Evolutionary conservation across 2,113 vertebrate species (phyloP).

Genomic region (Aphyosemion australe): DNA sequence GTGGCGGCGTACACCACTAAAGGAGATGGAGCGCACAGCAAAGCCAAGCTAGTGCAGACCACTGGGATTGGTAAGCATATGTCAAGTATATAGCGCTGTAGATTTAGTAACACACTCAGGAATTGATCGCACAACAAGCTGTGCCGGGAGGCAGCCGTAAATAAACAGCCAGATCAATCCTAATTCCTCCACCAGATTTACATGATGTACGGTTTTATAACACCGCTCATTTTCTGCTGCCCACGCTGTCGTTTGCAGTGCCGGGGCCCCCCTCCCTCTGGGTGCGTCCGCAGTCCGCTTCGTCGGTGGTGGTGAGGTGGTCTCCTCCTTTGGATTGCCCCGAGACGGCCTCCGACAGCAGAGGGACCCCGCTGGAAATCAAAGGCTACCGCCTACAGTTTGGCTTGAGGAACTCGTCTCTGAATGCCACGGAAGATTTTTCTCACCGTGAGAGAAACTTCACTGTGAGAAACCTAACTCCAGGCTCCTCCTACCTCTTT

Average conservation of each 20-base stretch:
- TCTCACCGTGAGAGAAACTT: constrained; percentile 80
- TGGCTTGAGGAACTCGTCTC: constrained; percentile 82
- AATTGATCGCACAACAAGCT: constrained; percentile 54
- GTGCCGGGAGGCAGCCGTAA: constrained; percentile 36
- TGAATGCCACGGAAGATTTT: constrained; percentile 84
- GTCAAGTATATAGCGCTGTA: constrained; percentile 44
- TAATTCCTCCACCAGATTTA: constrained; percentile 45
- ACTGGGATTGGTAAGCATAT: constrained; percentile 85
- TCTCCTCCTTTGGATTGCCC: constrained; percentile 57
- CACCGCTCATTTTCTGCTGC: constrained; percentile 45
- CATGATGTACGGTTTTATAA: constrained; percentile 31
- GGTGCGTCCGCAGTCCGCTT: constrained; percentile 83
- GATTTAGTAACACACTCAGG: constrained; percentile 55
- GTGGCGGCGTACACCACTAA: constrained; percentile 97
- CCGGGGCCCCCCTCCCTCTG: constrained; percentile 87
- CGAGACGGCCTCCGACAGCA: constrained; percentile 39
- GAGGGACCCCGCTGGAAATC: constrained; percentile 75
- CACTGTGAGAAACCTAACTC: constrained; percentile 79
- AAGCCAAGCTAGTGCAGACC: constrained; percentile 88
- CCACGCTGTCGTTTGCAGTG: constrained; percentile 73
- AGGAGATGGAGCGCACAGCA: constrained; percentile 93
- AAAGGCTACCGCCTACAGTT: constrained; percentile 91
- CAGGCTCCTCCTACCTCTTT: constrained; percentile 90
- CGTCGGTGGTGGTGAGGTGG: constrained; percentile 78
- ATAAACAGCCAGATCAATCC: constrained; percentile 58